These are phyloP conservation scores for Melospiza georgiana DNA, from an alignment of 2,113 vertebrate genomes.

Conservation along the genomic window DNA sequence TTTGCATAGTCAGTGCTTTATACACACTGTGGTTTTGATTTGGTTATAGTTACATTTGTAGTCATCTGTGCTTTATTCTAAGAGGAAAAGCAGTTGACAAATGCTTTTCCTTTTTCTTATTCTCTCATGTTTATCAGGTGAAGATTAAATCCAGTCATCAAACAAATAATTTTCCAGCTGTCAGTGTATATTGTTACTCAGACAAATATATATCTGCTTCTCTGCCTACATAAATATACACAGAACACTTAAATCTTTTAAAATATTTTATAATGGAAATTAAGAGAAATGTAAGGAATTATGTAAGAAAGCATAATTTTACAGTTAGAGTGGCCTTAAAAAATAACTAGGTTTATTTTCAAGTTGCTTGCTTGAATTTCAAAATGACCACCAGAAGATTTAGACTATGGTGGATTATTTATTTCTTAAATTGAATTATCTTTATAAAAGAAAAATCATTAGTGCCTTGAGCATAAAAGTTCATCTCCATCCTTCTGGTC, in stretches of 20 bases:
- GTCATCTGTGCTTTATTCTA: neutral
- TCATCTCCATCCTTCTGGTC: neutral
- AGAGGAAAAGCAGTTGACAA: slow-evolving; percentile 13
- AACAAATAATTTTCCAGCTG: slow-evolving; percentile 34
- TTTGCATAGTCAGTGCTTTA: slow-evolving; percentile 1
- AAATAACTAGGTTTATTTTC: neutral
- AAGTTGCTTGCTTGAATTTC: neutral
- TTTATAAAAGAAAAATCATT: neutral
- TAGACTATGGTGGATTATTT: neutral
- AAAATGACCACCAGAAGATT: neutral
- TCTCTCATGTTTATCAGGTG: neutral
- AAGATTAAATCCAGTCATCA: slow-evolving; percentile 26
- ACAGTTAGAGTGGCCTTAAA: neutral
- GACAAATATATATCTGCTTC: neutral
- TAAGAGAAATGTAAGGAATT: neutral
- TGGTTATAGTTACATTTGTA: slow-evolving; percentile 35
- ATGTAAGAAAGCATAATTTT: neutral
- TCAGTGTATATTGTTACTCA: neutral
- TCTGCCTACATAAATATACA: neutral
- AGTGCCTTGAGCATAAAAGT: neutral
- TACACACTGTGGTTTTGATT: slow-evolving; percentile 11
- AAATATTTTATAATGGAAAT: neutral
- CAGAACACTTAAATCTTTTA: neutral
- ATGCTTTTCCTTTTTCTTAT: neutral
- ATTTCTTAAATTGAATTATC: neutral